Evolutionary conservation across 2,888 invertebrate species (phyloP), one percentile per base, ranked within the genome.

Genomic region (Ichneumoninae sp.): DNA sequence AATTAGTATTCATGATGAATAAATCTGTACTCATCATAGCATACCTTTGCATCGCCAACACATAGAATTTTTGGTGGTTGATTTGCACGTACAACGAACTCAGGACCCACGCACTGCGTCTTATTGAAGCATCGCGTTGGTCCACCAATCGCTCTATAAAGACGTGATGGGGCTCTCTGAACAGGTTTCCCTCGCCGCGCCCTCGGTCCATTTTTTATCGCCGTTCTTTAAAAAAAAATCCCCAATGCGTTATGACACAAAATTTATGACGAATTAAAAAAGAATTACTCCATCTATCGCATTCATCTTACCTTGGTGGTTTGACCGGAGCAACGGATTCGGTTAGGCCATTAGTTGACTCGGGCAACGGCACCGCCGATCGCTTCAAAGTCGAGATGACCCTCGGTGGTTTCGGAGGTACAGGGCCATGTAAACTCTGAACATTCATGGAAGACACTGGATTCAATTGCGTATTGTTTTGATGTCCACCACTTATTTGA

Each of bases 41-140:
- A 90, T 90, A 94, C 95, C 93, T 95, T 95, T 16, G 92, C 88
- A 87, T 95, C 94, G 19, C 95, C 95, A 84, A 97, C 94, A 86
- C 95, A 95, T 74, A 97, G 94, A 54, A 95, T 94, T 91, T 96
- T 96, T 19, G 95, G 95, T 44, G 96, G 95, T 89, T 96, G 95
- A 83, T 96, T 95, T 70, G 96, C 96, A 87, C 96, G 95, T 0
- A 97, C 96, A 57, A 97, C 96, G 91, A 97, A 97, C 93, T 97
- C 97, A 0, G 97, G 97, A 4, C 97, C 97, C 70, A 95, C 93
- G 89, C 95, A 95, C 33, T 92, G 93, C 7, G 94, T 94, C 85
- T 92, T 92, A 83, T 93, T 93, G 33, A 92, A 91, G 74, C 94
- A 95, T 89, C 94, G 93, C 70, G 89, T 90, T 30, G 91, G 92